Conservation (phyloP, 2,797 vertebrate genomes). For the Bradypodion pumilum region DNA sequence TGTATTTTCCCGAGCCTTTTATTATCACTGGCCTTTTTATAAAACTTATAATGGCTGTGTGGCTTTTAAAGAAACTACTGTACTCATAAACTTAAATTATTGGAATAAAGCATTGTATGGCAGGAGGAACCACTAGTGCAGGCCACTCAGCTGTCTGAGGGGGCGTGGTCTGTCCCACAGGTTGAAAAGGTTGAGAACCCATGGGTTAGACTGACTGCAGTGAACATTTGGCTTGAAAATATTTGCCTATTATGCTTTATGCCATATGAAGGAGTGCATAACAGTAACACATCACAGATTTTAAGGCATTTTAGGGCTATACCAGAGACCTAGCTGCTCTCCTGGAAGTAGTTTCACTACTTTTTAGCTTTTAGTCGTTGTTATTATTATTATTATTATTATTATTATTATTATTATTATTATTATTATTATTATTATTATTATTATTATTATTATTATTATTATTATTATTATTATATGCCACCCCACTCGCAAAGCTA, state of each 20-base stretch:
- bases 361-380: conserved; percentile 43
- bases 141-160: too few relatives aligned
- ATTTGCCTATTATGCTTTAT: not conserved
- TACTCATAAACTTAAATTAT: not conserved
- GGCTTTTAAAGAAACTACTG: not conserved
- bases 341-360: not conserved
- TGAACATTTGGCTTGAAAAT: not conserved
- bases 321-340: conserved; percentile 29
- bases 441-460: too few relatives aligned
- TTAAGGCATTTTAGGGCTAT: not conserved
- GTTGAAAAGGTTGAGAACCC: too few relatives aligned
- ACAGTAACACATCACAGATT: not conserved
- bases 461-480: too few relatives aligned
- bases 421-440: too few relatives aligned
- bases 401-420: too few relatives aligned
- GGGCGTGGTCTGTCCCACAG: too few relatives aligned
- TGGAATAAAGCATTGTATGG: too few relatives aligned
- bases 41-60: not conserved
- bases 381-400: too few relatives aligned
- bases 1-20: not conserved
- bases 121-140: too few relatives aligned
- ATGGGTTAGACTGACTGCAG: too few relatives aligned
- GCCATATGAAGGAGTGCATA: not conserved
- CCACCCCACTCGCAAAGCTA: too few relatives aligned
- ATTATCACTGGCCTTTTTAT: not conserved